phyloP scores from a whole-genome alignment of 2,113 vertebrate genomes.

The Cavia aperea region DNA sequence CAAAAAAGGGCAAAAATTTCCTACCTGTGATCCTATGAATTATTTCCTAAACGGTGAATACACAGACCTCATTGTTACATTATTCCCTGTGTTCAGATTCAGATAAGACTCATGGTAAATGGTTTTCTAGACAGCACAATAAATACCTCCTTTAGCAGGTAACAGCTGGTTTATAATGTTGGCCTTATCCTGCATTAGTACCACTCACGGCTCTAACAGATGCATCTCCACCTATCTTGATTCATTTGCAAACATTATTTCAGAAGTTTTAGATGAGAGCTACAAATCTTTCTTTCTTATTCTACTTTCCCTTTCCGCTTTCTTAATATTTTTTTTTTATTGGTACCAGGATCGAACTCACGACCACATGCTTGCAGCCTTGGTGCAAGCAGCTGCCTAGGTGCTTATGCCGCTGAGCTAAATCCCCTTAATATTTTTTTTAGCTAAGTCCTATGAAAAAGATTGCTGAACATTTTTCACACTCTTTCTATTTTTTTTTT shows the following conservation, averaged over 20 bases:
- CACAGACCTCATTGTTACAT: background rate
- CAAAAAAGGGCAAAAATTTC: background rate
- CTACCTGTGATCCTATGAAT: background rate
- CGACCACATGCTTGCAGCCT: too few species aligned
- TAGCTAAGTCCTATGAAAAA: background rate
- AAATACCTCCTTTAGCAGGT: background rate
- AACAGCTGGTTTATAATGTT: background rate
- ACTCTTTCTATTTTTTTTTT: background rate
- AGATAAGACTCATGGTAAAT: background rate
- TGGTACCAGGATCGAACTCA: too few species aligned
- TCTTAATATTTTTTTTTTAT: background rate
- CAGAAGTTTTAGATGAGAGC: background rate
- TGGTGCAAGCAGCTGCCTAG: too few species aligned
- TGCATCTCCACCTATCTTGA: background rate
- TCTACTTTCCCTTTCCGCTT: background rate
- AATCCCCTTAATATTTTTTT: background rate
- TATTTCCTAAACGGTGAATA: background rate
- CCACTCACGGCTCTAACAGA: background rate
- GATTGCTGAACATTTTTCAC: background rate
- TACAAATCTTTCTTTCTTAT: background rate
- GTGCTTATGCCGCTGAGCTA: too few species aligned
- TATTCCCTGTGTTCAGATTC: background rate
- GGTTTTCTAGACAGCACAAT: background rate
- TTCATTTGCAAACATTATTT: background rate
- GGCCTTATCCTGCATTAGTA: background rate